phyloP scores from a whole-genome alignment of 2,113 vertebrate species.

The Hydrolagus affinis region DNA sequence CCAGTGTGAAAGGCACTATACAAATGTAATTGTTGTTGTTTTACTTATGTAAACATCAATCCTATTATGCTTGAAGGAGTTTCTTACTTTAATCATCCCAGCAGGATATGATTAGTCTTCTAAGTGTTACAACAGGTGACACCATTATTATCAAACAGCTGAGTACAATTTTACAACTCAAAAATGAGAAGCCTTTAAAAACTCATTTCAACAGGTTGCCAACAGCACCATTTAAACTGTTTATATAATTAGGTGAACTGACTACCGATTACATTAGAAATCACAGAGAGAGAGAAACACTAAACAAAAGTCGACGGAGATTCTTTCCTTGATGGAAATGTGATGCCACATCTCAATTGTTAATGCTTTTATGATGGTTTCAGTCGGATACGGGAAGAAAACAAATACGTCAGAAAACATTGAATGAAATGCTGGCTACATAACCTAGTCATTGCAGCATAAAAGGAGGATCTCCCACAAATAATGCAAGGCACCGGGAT shows the following conservation, averaged over 20 bases:
- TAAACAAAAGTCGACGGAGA: neutral
- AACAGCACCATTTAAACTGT: neutral
- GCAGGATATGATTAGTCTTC: neutral
- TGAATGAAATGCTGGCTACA: too few species aligned
- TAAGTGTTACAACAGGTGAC: neutral
- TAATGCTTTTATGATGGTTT: neutral
- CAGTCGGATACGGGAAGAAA: neutral
- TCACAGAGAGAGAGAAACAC: neutral
- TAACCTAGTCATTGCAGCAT: neutral
- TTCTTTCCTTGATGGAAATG: neutral
- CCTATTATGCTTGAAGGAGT: neutral
- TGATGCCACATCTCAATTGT: neutral
- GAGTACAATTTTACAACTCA: neutral
- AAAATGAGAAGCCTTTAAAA: neutral
- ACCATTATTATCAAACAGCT: conserved; percentile 8
- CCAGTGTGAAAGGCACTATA: too few species aligned
- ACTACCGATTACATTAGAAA: neutral
- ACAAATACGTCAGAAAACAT: neutral
- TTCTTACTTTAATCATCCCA: neutral
- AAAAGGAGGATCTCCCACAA: neutral
- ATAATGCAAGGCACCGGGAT: too few species aligned
- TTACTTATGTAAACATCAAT: neutral
- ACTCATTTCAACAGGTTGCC: neutral
- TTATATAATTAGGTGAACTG: too few species aligned
- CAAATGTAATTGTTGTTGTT: too few species aligned